Conservation (phyloP, 1,140 invertebrate genomes). For the Ceratitis capitata region DNA sequence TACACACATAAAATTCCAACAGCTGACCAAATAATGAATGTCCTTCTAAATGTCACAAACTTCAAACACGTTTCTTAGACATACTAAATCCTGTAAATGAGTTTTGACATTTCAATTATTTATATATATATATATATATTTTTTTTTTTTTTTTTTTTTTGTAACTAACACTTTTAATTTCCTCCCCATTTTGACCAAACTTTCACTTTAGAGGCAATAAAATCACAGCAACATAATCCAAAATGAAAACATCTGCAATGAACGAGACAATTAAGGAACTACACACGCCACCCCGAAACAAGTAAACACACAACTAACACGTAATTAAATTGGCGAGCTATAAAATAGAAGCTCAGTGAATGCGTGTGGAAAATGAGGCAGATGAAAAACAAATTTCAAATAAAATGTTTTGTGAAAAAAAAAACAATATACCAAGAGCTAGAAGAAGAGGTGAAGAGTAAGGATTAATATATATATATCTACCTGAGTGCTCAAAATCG, state of each 20-base stretch:
- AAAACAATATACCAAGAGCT: not conserved
- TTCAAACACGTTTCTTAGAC: no score
- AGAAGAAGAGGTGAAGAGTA: not conserved
- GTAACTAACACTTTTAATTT: not conserved
- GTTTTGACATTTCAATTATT: constrained; percentile 15
- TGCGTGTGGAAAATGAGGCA: not conserved
- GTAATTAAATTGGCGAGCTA: not conserved
- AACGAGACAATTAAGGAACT: not conserved
- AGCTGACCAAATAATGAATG: no score
- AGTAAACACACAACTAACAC: not conserved
- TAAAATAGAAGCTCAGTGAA: not conserved
- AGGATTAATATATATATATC: no score
- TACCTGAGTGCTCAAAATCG: no score
- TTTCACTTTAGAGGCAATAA: not conserved
- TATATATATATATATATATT: no score
- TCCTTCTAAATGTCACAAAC: no score
- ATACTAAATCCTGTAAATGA: no score
- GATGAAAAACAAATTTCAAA: not conserved
- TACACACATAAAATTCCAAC: no score
- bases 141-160: not conserved
- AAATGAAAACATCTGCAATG: not conserved
- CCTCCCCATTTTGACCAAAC: not conserved
- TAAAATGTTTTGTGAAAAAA: not conserved
- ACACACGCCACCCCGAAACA: not conserved
- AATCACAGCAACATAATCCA: not conserved